Percentiles rank a stretch among this genome's conserved stretches.
Evolutionary conservation across 2,888 invertebrate genomes (phyloP).

Genomic region (Cantharis rufa): DNA sequence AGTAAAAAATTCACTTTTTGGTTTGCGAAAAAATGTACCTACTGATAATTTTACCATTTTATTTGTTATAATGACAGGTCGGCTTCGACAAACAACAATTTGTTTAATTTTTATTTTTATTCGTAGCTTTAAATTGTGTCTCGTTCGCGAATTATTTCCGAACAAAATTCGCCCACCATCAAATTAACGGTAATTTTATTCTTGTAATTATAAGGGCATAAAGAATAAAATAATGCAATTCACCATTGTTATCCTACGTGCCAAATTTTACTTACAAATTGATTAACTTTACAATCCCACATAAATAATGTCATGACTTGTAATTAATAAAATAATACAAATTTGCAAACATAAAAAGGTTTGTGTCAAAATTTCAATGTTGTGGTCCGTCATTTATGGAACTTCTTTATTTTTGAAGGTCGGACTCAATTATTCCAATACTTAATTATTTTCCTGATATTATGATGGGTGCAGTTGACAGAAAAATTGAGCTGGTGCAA

Average conservation of each 20-base stretch:
- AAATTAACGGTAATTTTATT: slow-evolving; percentile 2
- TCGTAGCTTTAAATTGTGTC: background rate
- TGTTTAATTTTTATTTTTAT: background rate
- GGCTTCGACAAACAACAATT: background rate
- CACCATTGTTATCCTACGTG: slow-evolving; percentile 19
- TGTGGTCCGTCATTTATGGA: background rate
- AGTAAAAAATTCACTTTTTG: background rate
- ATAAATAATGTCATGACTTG: background rate
- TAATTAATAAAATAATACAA: background rate
- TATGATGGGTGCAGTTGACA: too few relatives aligned
- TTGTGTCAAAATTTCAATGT: background rate
- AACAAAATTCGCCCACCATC: background rate
- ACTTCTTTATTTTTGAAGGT: background rate
- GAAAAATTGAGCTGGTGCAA: background rate
- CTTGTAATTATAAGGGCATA: slow-evolving; percentile 10
- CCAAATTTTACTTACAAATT: slow-evolving; percentile 13
- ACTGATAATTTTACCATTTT: background rate
- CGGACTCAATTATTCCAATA: background rate
- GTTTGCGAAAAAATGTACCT: background rate
- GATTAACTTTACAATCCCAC: slow-evolving; percentile 8
- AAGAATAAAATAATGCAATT: slow-evolving; percentile 16
- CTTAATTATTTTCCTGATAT: background rate
- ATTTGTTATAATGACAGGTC: background rate
- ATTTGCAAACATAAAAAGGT: background rate
- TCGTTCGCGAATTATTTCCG: background rate